Evolutionary conservation across 1,140 invertebrate species (phyloP), one percentile per base, ranked within the genome.

Genomic region (Rhagoletis zephyria): DNA sequence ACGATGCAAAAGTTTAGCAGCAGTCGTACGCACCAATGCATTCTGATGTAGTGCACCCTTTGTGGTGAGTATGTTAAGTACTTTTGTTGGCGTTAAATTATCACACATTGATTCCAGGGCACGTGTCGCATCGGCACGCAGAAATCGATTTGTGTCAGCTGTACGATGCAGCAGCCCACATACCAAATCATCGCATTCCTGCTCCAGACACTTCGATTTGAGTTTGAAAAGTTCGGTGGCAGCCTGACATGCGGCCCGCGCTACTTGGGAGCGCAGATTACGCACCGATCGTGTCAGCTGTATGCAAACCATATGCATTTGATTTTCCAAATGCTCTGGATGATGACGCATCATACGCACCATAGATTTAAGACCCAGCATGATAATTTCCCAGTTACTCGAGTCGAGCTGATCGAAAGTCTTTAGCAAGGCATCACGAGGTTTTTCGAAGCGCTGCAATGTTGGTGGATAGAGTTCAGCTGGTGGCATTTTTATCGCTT

Each of bases 91-190:
- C 88, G 93, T 95, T 64, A 96, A 91, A 90, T 95, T 95, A 77
- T 96, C 95, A 56, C 97, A 95, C 95, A 99, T 96, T 6, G 95
- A 94, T 89, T 96, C 96, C 56, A 99, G 91, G 40, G 97, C 96
- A n/a, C 94, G 94, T 19, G 97, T 96, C 12, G 97, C 96, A 93
- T 99, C 98, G 19, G 96, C 96, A 63, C 97, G 94, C 45, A 99
- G 94, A 91, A 99, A 99, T 89, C 96, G 96, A 93, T 98, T 98
- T 1, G 97, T 98, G 91, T 99, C 98, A 0, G 97, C 97, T 63
- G 97, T 97, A 89, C 98, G 96, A 88, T 97, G 96, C 19, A 99
- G 93, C 45, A 99, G 93, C 7, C 96, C 95, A 40, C 95, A 95
- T 0, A 96, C 95, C 87, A 98, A 95, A 89, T 97, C 97, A 90